These are phyloP conservation scores for Bombus soroeensis DNA, from an alignment of 1,140 invertebrate genomes.

Conservation along the genomic window DNA sequence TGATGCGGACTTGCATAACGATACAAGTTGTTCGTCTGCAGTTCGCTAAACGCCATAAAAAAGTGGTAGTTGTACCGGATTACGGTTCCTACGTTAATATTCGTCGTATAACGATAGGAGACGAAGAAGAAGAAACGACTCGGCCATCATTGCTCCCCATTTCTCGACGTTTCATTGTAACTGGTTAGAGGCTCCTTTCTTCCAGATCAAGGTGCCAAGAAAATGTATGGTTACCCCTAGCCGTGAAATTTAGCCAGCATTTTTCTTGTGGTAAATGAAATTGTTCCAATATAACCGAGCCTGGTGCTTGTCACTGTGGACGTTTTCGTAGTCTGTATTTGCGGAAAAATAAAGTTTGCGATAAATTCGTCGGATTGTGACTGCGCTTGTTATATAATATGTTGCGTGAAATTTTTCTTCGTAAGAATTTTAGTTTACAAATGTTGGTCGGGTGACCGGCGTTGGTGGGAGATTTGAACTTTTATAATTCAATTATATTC, in stretches of 20 bases:
- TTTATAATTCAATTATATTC: too few species aligned
- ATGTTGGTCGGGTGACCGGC: too few species aligned
- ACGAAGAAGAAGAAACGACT: conserved; percentile 46
- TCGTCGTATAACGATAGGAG: conserved; percentile 16
- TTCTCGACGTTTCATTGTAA: conserved; percentile 32
- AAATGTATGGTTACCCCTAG: conserved; percentile 68
- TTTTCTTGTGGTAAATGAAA: conserved; percentile 79
- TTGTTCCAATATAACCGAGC: conserved; percentile 63
- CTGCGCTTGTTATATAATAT: too few species aligned
- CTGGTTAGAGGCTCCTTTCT: background rate
- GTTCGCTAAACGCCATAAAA: conserved; percentile 37
- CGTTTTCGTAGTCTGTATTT: background rate
- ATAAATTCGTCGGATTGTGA: too few species aligned
- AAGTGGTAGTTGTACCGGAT: conserved; percentile 2
- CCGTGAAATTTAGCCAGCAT: conserved; percentile 75
- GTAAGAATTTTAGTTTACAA: too few species aligned
- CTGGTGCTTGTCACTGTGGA: conserved; percentile 39
- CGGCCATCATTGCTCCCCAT: conserved; percentile 30
- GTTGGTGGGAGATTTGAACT: too few species aligned
- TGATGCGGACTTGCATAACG: background rate
- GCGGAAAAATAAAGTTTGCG: background rate
- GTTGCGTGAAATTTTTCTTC: too few species aligned
- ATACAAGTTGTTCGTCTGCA: conserved; percentile 30
- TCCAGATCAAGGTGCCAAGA: conserved; percentile 19
- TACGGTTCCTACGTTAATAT: conserved; percentile 53